Conservation (phyloP, 1,140 invertebrate species). For the Bombus superbus region DNA sequence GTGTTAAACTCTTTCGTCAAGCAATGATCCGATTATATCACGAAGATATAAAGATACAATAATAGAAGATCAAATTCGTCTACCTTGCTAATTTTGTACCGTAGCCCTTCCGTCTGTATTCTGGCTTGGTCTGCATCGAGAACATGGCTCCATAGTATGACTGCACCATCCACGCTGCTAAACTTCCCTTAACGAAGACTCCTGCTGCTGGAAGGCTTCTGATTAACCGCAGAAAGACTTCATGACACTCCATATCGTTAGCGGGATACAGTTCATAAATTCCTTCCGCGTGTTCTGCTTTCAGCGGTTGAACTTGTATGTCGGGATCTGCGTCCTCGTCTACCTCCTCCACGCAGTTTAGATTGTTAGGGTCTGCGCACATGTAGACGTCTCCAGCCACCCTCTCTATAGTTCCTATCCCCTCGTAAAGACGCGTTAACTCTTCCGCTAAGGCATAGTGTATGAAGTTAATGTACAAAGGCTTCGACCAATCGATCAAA, state of each 20-base stretch:
- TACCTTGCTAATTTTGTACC: slow-evolving; percentile 81
- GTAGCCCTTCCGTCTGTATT: slow-evolving; percentile 90
- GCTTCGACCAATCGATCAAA: slow-evolving; percentile 89
- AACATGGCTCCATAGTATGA: slow-evolving; percentile 95
- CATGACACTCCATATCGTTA: slow-evolving; percentile 92
- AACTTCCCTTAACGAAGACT: slow-evolving; percentile 87
- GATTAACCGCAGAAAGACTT: slow-evolving; percentile 91
- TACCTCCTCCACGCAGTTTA: slow-evolving; percentile 50
- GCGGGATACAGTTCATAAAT: slow-evolving; percentile 93
- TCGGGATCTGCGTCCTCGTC: slow-evolving; percentile 55
- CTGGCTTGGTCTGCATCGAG: slow-evolving; percentile 93
- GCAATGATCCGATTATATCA: not conserved
- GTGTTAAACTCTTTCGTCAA: not conserved
- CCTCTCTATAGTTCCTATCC: slow-evolving; percentile 87
- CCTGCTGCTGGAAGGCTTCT: slow-evolving; percentile 89
- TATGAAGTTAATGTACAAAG: slow-evolving; percentile 92
- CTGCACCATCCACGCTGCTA: slow-evolving; percentile 93
- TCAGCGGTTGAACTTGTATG: slow-evolving; percentile 85
- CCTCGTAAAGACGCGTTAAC: slow-evolving; percentile 86
- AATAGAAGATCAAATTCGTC: too few relatives aligned
- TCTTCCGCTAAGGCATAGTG: slow-evolving; percentile 89
- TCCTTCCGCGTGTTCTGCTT: slow-evolving; percentile 89
- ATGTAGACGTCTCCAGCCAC: slow-evolving; percentile 90
- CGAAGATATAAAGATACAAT: too few relatives aligned
- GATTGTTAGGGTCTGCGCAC: slow-evolving; percentile 83